A percentile compares a stretch with the other conserved stretches of the same genome.
These are phyloP conservation scores for Pollimyrus isidori DNA, from an alignment of 2,113 vertebrate species.

Conservation along the genomic window DNA sequence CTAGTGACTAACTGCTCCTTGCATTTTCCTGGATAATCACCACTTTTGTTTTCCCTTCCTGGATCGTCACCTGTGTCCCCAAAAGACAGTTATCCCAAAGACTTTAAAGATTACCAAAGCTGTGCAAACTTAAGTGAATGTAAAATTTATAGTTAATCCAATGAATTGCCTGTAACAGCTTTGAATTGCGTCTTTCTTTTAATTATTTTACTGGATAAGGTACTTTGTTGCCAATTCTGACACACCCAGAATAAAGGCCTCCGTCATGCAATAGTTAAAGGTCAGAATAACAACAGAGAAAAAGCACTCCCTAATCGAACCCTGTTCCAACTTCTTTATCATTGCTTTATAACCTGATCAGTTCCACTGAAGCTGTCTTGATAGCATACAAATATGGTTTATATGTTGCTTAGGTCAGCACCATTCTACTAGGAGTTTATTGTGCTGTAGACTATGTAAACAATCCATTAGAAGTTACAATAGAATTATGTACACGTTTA, in stretches of 20 bases:
- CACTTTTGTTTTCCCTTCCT: neutral
- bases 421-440: neutral
- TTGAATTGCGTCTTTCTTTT: neutral
- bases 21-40: neutral
- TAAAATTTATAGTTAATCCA: neutral
- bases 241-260: neutral
- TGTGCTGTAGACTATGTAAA: too few relatives aligned
- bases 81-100: neutral
- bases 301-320: neutral
- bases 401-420: neutral
- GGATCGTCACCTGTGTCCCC: neutral
- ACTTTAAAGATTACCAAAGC: neutral
- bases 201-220: conserved; percentile 12
- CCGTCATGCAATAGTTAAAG: neutral
- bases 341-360: neutral
- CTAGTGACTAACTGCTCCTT: neutral
- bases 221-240: neutral
- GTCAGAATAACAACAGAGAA: neutral
- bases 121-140: neutral
- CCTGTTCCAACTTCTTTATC: neutral
- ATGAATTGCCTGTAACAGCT: neutral
- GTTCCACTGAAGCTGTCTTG: neutral
- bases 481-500: too few relatives aligned
- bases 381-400: neutral
- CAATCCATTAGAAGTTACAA: neutral